Evolutionary conservation across 2,113 vertebrate species (phyloP), one percentile per base, ranked within the genome.

Genomic region (Vulpes lagopus): DNA sequence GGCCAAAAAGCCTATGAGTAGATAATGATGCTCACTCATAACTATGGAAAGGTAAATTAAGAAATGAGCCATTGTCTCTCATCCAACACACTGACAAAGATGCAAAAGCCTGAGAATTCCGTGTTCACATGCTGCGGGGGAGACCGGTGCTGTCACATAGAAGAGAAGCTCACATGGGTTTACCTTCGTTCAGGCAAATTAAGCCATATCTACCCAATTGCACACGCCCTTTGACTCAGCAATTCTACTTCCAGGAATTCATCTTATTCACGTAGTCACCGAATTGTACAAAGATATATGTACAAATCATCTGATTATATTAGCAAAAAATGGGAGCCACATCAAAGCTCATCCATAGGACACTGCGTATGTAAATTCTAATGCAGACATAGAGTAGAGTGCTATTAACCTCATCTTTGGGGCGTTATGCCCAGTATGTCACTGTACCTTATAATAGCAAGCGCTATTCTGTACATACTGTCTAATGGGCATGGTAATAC

Each of bases 171-270:
- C 0, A 17, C 20, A 5, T 3, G n/a, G 55, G 32, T 32, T 2
- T 0, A 23, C 22, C 20, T 8, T 64, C 74, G 79, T 92, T 20
- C 32, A 38, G 55, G 38, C 1, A 9, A 67, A 4, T 16, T 5
- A 43, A 93, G 32, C 11, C 35, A 0, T 25, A 69, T 59, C 64
- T 49, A 7, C 15, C n/a, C 38, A 62, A 81, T 51, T 0, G 4
- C 38, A 74, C 57, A 82, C 1, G 43, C 2, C 35, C 79, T 55
- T 89, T 81, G 64, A 81, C 80, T 73, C 51, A 79, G 93, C 69
- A 43, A 38, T 22, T 89, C 62, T 81, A 84, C 19, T 81, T 78
- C 85, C 62, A 82, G 86, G 55, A 92, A 84, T 59, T 62, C 20
- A 67, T 4, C 27, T 49, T 79, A 55, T 55, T 55, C 27, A 60